Evolutionary conservation across 2,888 invertebrate species (phyloP), one percentile per base, ranked within the genome.

Genomic region (Hirtodrosophila trivittata): DNA sequence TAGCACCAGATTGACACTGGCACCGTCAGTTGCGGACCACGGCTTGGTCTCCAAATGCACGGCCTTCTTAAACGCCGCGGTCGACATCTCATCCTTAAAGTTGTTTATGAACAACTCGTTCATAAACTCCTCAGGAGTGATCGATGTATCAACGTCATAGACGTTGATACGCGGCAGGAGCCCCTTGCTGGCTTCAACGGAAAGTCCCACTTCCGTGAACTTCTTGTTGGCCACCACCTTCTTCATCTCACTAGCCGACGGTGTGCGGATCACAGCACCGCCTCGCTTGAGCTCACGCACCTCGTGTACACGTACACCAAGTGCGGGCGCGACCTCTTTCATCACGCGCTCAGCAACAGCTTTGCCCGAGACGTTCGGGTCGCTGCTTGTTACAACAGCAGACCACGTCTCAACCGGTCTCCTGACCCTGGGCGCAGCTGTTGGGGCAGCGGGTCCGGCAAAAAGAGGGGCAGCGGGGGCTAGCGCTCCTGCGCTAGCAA

Each of bases 251-350:
- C 35, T 41, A 1, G 42, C 52, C 0, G 66, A 66, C 1, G 52
- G 62, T 2, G 67, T 65, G n/a, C 66, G 51, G 33, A 71, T 64
- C 1, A 64, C 18, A 3, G 54, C 66, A 3, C 64, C 47, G 1
- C 70, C 70, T 3, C 45, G 32, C 8, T 41, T 30, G 1, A 65
- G 25, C 12, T 35, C 26, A 0, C 47, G 37, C 9, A 54, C 38
- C 7, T 35, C 35, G 8, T 42, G 59, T 0, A 52, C 41, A 1
- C 46, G 28, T 0, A 59, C 41, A 1, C 35, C 41, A 0, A 54
- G 41, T 4, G 10, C 9, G 9, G 43, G 26, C 1, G 43, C 45
- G 0, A 41, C 33, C 13, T 47, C 35, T 12, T 35, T 42, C 26
- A 32, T 25, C 0, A 47, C 41, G 8, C 13, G 26, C 3, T 28